phyloP scores from a whole-genome alignment of 2,113 vertebrate species.

The Microcebus murinus region DNA sequence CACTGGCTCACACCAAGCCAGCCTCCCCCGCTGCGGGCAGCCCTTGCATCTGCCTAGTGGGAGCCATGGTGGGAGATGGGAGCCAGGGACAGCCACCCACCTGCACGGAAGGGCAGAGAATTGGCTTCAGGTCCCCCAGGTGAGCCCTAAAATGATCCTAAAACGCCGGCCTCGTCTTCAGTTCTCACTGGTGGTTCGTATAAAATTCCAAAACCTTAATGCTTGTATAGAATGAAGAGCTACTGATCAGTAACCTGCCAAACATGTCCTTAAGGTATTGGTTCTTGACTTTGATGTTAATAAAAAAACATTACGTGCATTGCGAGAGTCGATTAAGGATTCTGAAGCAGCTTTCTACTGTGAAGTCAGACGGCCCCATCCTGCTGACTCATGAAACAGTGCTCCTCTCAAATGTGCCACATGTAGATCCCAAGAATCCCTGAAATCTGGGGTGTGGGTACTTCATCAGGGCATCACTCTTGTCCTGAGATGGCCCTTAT shows the following conservation, averaged over 20 bases:
- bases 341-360: not conserved
- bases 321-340: not conserved
- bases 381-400: not conserved
- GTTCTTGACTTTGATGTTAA: not conserved
- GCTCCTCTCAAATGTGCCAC: too few relatives aligned
- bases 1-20: not conserved
- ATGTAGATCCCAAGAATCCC: not conserved
- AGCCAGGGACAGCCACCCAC: not conserved
- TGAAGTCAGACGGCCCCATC: rapidly evolving
- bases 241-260: not conserved
- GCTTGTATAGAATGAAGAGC: not conserved
- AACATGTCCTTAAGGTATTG: not conserved
- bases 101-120: too few relatives aligned
- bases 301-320: not conserved
- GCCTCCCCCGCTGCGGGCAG: not conserved
- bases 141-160: not conserved
- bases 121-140: not conserved
- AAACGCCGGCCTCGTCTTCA: not conserved
- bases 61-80: not conserved
- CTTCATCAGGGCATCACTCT: not conserved
- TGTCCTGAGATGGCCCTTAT: not conserved
- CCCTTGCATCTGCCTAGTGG: rapidly evolving
- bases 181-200: not conserved
- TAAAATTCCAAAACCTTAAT: not conserved
- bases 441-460: not conserved